Evolutionary conservation across 2,113 vertebrate genomes (phyloP).

Genomic region (Gadus macrocephalus): DNA sequence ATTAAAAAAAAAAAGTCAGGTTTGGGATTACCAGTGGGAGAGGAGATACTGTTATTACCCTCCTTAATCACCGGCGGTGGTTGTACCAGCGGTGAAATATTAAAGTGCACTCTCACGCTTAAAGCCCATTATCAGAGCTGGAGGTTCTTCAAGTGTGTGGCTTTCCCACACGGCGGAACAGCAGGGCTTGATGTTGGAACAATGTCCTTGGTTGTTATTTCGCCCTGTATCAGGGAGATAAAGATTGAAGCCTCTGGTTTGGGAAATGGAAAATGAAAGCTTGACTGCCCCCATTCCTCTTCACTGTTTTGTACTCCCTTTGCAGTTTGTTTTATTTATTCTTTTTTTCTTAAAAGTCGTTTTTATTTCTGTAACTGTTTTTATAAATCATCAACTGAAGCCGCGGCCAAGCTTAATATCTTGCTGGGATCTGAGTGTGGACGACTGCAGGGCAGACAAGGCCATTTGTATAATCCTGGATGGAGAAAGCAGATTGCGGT

Average conservation of each 20-base stretch:
- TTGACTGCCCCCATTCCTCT: slow-evolving; percentile 1
- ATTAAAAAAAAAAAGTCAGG: background rate
- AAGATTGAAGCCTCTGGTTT: slow-evolving; percentile 1
- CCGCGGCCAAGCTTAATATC: slow-evolving; percentile 60
- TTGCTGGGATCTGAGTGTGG: slow-evolving; percentile 50
- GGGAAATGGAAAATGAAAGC: slow-evolving; percentile 1
- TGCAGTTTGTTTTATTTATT: slow-evolving; percentile 15
- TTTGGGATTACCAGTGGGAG: slow-evolving; percentile 20
- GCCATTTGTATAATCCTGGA: slow-evolving; percentile 44
- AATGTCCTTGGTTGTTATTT: slow-evolving; percentile 3
- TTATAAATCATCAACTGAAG: slow-evolving; percentile 30
- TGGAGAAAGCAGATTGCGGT: slow-evolving; percentile 51
- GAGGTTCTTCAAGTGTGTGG: background rate
- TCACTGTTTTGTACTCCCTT: background rate
- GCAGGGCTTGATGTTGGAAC: slow-evolving; percentile 14
- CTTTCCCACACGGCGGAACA: background rate
- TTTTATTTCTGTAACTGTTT: slow-evolving; percentile 31
- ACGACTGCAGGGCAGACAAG: slow-evolving; percentile 45
- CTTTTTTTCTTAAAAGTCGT: slow-evolving; percentile 8
- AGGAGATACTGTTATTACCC: slow-evolving; percentile 48
- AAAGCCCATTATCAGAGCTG: slow-evolving; percentile 18
- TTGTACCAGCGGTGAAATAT: slow-evolving; percentile 23
- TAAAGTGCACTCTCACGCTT: slow-evolving; percentile 30
- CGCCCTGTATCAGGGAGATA: slow-evolving; percentile 1
- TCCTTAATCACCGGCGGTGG: slow-evolving; percentile 45